Evolutionary conservation across 2,888 invertebrate genomes (phyloP), one percentile per base, ranked within the genome.

Genomic region (Tupiocoris notatus): DNA sequence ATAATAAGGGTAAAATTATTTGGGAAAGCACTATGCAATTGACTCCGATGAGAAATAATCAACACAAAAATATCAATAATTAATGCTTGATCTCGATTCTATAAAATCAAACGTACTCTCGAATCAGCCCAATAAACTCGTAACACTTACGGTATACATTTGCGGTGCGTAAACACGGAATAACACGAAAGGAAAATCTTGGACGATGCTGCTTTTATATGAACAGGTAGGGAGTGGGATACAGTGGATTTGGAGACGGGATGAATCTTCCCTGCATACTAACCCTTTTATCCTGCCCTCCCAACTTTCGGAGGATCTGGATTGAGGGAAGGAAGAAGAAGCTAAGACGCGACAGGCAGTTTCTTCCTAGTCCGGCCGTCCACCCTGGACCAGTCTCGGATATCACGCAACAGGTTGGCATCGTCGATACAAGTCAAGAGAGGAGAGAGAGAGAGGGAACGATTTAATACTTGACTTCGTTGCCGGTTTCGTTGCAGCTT

Each of bases 151-250:
- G 22, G 58, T n/a, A 58, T 70, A 24, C 70, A 70, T 1, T 70
- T 59, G 59, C 25, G 70, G 18, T 24, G 59, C 17, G 59, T 61
- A 67, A 65, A 67, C 70, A 59, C 70, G 12, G 59, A 59, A 59
- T 24, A 59, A 58, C 59, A 59, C 58, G 59, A 70, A 23, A 58
- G 23, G 70, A 6, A 23, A 58, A 59, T 18, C 22, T 16, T 6
- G 16, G 39, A 70, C 16, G 70, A 70, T 59, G 70, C n/a, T 23
- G 22, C 70, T 70, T 70, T 58, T 70, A 70, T 70, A 70, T n/a
- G 59, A 59, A 22, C 39, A 39, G 39, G 39, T 12, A 39, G 39
- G 39, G 39, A 39, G 12, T 3, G 39, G 39, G 39, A 7, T 39
- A 12, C 12, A 3, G 39, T 12, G 3, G 39, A 39, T 39, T 39